A percentile compares a stretch with the other conserved stretches of the same genome.
These are phyloP conservation scores for Vicugna pacos DNA, from an alignment of 2,113 vertebrate species.

Conservation along the genomic window DNA sequence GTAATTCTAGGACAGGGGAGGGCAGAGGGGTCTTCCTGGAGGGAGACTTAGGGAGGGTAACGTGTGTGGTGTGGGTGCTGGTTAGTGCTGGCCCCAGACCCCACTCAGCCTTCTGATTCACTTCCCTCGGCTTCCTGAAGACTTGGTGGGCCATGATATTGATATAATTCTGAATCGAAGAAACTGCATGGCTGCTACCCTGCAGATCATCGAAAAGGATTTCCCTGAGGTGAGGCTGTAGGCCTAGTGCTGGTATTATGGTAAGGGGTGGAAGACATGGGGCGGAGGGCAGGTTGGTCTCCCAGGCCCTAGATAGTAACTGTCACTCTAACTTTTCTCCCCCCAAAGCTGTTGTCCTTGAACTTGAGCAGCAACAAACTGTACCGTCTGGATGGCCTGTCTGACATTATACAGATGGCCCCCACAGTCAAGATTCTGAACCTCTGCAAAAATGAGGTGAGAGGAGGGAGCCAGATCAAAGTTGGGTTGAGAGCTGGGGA, in stretches of 20 bases:
- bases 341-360: slow-evolving; percentile 85
- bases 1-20: background rate
- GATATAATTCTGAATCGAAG: slow-evolving; percentile 90
- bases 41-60: background rate
- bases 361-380: slow-evolving; percentile 91
- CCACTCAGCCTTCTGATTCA: background rate
- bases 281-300: background rate
- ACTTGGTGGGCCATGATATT: slow-evolving; percentile 87
- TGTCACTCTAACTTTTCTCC: background rate
- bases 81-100: background rate
- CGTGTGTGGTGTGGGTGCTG: too few relatives aligned
- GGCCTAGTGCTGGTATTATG: background rate
- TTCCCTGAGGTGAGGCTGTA: slow-evolving; percentile 87
- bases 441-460: slow-evolving; percentile 90
- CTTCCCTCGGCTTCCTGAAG: slow-evolving; percentile 63
- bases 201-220: slow-evolving; percentile 91
- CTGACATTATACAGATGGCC: slow-evolving; percentile 86
- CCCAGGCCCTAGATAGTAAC: background rate
- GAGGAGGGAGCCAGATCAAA: background rate
- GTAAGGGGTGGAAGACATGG: background rate
- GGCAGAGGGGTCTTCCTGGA: background rate
- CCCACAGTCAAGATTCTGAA: slow-evolving; percentile 91
- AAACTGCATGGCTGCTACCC: slow-evolving; percentile 88
- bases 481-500: background rate
- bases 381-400: slow-evolving; percentile 88